Evolutionary conservation across 2,797 vertebrate species (phyloP), one percentile per base, ranked within the genome.

Genomic region (Crocidura indochinensis): DNA sequence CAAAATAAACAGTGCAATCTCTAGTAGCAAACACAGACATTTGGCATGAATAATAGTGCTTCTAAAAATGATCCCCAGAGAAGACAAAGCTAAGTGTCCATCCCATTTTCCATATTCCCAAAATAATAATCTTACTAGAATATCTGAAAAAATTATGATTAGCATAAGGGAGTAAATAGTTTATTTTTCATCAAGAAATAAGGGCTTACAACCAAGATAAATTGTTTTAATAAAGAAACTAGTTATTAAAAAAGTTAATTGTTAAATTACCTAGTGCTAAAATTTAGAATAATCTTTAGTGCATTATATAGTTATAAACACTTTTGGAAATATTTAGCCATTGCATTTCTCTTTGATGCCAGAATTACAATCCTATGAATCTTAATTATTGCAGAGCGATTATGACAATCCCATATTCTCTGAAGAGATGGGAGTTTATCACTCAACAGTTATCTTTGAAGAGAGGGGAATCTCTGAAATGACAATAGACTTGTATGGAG

Each of bases 191-290:
- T 71, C 8, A 60, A 27, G 44, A 77, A 87, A 77, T 47, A 6
- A 91, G 38, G 17, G 51, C 15, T 83, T 51, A 11, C 19, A 80
- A 76, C 20, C 86, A 29, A 79, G 6, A 20, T 29, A 72, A 62
- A 24, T 80, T 83, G 88, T 79, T 68, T 90, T 91, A 79, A 92
- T 75, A 71, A 76, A 84, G n/a, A 83, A 83, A 26, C 12, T 56
- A 62, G 17, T 56, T 91, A 78, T 69, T 19, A 73, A 77, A 91
- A 53, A 77, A 75, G 20, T 79, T 20, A n/a, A 56, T 90, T 71
- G 17, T 49, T 87, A 87, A 26, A 49, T 53, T 44, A 71, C 9
- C 27, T 10, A 46, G 8, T 7, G 26, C 12, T 86, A 12, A 67
- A 49, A 56, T n/a, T 56, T 49, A 74, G 24, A 64, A 49, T 47